Base-by-base conservation (phyloP, 2,797 vertebrate genomes). In the Dendrocincla tyrannina region DNA sequence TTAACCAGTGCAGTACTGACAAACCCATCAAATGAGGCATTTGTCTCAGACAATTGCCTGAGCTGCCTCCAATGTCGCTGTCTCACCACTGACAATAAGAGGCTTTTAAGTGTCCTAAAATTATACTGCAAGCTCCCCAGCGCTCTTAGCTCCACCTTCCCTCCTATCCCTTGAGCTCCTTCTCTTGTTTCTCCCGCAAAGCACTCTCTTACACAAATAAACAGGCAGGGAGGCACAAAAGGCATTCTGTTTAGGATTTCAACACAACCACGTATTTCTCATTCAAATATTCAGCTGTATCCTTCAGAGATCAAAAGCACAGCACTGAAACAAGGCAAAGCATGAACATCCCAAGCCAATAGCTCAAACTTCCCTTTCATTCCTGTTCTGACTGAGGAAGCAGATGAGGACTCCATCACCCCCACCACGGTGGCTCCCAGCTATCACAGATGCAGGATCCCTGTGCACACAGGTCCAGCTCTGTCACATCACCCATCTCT, bases 51-150 rank as follows among this genome's bases (percentile, higher is more conserved):
- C 92, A 80, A 85, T 62, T 78, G 87, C 85, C 32, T 46, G 76
- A 85, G 76, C 89, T 86, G 89, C 79, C 92, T 94, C 82, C 2
- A 0, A 88, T 72, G 82, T 93, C 5, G 4, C 91, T 91, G 85
- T 89, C 89, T 96, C 3, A 1, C 62, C 82, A 56, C 66, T 44
- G 76, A 94, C 82, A 87, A 37, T 80, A 59, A 88, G 84, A 96
- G 46, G 75, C 87, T 83, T 91, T 94, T 88, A 91, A 94, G 91
- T 41, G 88, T 88, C 95, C 95, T 91, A 72, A 87, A 95, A 96
- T 88, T 41, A 78, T 77, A 44, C 75, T 30, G 60, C 0, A 4
- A 91, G 81, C 47, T 93, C 85, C 85, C 72, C 87, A 85, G 6
- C 2, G 46, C 78, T 89, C 89, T 89, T 86, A 64, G 60, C 67